Evolutionary conservation across 2,888 invertebrate species (phyloP), one percentile per base, ranked within the genome.

Genomic region (Monopis laevigella): DNA sequence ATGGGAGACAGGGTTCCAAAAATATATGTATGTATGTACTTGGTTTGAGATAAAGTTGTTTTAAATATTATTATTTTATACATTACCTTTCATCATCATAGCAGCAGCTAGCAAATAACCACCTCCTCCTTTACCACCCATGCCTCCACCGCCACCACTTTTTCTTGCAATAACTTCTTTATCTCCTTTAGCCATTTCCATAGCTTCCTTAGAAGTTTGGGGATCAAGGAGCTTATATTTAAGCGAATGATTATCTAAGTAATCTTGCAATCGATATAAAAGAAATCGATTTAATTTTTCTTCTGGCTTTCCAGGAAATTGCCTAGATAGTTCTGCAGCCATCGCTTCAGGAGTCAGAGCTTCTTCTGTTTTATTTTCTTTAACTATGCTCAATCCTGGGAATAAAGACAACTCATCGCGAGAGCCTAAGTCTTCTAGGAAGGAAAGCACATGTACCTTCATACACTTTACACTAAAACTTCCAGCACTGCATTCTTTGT

Each of bases 331-430:
- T 54, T 91, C 90, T 45, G 72, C 86, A 45, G 73, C 86, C 40
- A 88, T 83, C 46, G 88, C 82, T 45, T 88, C 87, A 11, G 86
- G 77, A 2, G 82, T 83, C 4, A 84, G 74, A 3, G 78, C 57
- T 32, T 54, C 56, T 3, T 54, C 54, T 0, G 68, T 65, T n/a
- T 55, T 53, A 43, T 82, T 80, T 51, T 90, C 90, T 45, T 86
- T 87, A 7, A 91, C 85, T 17, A 93, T 85, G 49, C 88, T 88
- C n/a, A 93, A 77, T 46, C 92, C 92, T 0, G 92, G 89, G 6
- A 90, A 56, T 8, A 93, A 82, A 46, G 82, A 83, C 3, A 89
- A 82, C 60, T 89, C 86, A 51, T 87, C 84, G 48, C 86, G 85
- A 56, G 88, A 88, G 50, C 88, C 86, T 21, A 92, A 58, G 36